Percentiles rank a stretch among this genome's conserved stretches.
These are phyloP conservation scores for Apodemus agrarius DNA, from an alignment of 2,797 vertebrate genomes.

Conservation along the genomic window DNA sequence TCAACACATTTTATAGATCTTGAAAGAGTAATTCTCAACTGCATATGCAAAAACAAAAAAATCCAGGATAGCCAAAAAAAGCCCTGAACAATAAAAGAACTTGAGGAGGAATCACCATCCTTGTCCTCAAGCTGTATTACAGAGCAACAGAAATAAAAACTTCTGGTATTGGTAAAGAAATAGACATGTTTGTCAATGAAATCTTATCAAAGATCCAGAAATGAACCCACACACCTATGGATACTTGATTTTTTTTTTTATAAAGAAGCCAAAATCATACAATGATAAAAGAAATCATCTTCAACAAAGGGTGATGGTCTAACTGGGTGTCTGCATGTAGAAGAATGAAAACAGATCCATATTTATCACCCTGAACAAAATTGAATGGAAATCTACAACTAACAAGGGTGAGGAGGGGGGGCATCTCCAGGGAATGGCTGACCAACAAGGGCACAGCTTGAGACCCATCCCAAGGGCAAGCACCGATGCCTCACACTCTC, in stretches of 20 bases:
- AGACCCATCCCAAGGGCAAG: neutral
- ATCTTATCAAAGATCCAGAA: neutral
- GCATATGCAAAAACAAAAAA: too few species aligned
- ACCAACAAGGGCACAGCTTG: neutral
- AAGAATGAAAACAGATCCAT: neutral
- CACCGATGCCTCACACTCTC: neutral
- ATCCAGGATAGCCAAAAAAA: neutral
- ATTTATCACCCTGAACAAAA: neutral
- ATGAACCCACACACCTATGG: neutral
- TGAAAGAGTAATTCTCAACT: neutral
- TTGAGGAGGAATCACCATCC: neutral
- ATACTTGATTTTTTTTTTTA: neutral
- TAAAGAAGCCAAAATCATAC: neutral
- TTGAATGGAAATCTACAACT: neutral
- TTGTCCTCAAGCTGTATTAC: neutral
- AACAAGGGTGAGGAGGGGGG: neutral
- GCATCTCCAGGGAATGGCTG: neutral
- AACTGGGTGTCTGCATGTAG: neutral
- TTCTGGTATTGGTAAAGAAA: neutral
- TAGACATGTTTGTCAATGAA: neutral
- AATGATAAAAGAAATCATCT: neutral
- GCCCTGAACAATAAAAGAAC: neutral
- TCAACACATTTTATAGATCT: neutral
- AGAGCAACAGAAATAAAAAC: neutral
- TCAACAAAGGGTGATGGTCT: neutral